These are phyloP conservation scores for Saxidomus purpurata DNA, from an alignment of 1,140 invertebrate genomes.

Conservation along the genomic window DNA sequence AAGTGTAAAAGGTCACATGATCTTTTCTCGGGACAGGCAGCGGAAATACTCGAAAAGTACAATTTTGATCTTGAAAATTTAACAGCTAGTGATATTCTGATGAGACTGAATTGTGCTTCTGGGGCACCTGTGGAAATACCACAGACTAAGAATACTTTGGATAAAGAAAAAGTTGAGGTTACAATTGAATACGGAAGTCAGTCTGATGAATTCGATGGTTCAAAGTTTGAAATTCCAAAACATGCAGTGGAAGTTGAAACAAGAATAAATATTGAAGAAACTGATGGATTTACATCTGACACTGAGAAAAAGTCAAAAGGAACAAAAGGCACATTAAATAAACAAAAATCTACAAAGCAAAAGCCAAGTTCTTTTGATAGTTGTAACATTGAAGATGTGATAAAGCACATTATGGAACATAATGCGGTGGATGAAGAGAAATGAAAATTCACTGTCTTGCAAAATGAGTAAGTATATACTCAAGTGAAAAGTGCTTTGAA, in stretches of 20 bases:
- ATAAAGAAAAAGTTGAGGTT: neutral
- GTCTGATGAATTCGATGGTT: neutral
- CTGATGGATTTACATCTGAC: neutral
- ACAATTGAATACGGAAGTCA: neutral
- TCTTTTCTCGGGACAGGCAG: constrained; percentile 43
- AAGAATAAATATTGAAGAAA: constrained; percentile 2
- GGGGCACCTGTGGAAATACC: constrained; percentile 21
- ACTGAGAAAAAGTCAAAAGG: neutral
- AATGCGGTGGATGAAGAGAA: constrained; percentile 5
- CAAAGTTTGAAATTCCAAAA: neutral
- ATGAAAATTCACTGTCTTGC: too few relatives aligned
- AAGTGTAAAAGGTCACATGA: constrained; percentile 64
- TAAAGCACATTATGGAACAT: constrained; percentile 51
- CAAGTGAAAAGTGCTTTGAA: too few relatives aligned
- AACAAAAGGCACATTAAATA: neutral
- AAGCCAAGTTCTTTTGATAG: neutral
- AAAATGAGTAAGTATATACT: too few relatives aligned
- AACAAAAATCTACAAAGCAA: neutral
- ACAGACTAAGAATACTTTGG: neutral
- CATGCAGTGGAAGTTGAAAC: constrained; percentile 36
- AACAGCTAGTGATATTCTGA: neutral
- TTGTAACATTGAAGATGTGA: constrained; percentile 54
- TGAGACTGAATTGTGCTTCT: constrained; percentile 23
- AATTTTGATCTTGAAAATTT: constrained; percentile 49
- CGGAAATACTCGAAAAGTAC: constrained; percentile 47